Conservation (phyloP, 1,140 invertebrate genomes). For the Octopus sinensis region DNA sequence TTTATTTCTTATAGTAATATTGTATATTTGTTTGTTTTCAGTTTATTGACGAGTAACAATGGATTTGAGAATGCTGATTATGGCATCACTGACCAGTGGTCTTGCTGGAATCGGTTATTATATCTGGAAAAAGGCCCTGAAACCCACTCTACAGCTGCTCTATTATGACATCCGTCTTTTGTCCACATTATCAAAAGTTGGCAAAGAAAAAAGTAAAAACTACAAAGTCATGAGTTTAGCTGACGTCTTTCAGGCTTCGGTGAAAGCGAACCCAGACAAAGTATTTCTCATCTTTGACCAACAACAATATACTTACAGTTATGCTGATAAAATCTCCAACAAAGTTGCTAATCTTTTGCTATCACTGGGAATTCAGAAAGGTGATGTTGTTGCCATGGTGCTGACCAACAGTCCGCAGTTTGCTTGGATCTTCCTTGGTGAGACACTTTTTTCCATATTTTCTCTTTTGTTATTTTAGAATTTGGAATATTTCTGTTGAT, state of each 20-base stretch:
- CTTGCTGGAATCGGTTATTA: constrained; percentile 21
- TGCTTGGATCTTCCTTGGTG: constrained; percentile 50
- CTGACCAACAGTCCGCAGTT: constrained; percentile 45
- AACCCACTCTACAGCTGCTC: constrained; percentile 35
- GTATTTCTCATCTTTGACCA: constrained; percentile 44
- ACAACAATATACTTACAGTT: constrained; percentile 35
- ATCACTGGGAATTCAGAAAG: constrained; percentile 28
- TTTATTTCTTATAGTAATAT: no score
- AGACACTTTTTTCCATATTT: constrained; percentile 8
- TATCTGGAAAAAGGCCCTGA: constrained; percentile 28
- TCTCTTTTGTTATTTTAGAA: no score
- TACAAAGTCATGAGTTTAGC: constrained; percentile 28
- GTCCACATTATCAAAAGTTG: constrained; percentile 13
- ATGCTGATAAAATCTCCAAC: constrained; percentile 41
- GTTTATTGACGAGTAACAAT: no score
- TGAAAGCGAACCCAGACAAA: constrained; percentile 27
- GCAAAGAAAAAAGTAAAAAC: constrained; percentile 11
- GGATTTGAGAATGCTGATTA: constrained; percentile 9
- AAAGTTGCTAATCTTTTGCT: constrained; percentile 40
- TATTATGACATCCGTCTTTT: constrained; percentile 29
- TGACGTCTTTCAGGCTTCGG: constrained; percentile 43
- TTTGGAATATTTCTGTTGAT: no score
- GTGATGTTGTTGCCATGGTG: constrained; percentile 42
- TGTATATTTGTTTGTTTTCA: no score
- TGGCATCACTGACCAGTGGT: constrained; percentile 23